Evolutionary conservation across 2,113 vertebrate species (phyloP), one percentile per base, ranked within the genome.

Genomic region (Alethe diademata): DNA sequence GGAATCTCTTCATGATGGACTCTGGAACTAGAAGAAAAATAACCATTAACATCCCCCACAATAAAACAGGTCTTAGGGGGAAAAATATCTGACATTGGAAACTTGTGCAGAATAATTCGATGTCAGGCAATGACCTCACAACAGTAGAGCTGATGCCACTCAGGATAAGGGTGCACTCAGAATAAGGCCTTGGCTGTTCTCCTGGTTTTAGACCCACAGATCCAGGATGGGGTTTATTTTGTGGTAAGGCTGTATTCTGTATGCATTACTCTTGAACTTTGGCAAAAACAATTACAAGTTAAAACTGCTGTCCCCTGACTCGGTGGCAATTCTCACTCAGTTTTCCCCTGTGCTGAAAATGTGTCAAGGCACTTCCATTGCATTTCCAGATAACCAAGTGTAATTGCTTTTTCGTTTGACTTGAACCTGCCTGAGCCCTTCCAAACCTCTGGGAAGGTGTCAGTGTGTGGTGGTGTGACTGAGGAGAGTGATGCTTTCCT

Each of bases 1-100:
- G 95, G 93, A 98, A 97, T 97, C 95, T 98, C 98, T 98, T 99
- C 99, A 99, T 98, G 97, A 98, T 98, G 88, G 96, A 95, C 98
- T 98, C 97, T 97, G 96, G 95, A 97, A 97, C 97, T 98, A 88
- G 97, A 98, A 98, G 92, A 94, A 98, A 98, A 98, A 97, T 53
- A 73, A 86, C 11, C 89, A 91, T 97, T 89, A 97, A 24, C 42
- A 42, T 92, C 58, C 38, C 28, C 87, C 78, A 26, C 43, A 61
- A 56, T 89, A 70, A 95, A 94, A 74, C 33, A 92, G 80, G 78
- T 67, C 76, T 92, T 80, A 64, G 45, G 60, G 75, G 38, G 50
- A 12, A 74, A 90, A 87, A 64, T 25, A 47, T 70, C 88, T 80
- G 69, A 72, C 88, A 92, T 83, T 88, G 93, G 93, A 78, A 94